phyloP scores from a whole-genome alignment of 2,797 vertebrate species.

The Vultur gryphus region DNA sequence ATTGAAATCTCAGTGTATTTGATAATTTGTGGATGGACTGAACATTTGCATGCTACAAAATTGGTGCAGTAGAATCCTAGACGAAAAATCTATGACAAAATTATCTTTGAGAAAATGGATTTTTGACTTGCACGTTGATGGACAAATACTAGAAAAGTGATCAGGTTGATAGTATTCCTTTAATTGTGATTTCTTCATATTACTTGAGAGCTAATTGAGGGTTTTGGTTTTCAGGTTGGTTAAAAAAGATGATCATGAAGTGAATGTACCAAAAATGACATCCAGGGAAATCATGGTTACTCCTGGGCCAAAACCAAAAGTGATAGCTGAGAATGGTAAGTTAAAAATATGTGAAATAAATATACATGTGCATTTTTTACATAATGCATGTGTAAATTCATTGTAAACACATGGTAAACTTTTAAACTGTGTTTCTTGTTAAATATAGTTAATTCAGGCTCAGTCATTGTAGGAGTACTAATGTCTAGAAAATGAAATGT shows the following conservation, averaged over 20 bases:
- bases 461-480: background rate
- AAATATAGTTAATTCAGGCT: background rate
- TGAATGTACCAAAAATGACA: background rate
- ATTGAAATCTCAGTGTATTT: background rate
- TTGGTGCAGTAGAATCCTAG: background rate
- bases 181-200: background rate
- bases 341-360: background rate
- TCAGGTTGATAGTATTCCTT: background rate
- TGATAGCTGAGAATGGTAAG: constrained; percentile 7
- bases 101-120: background rate
- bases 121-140: background rate
- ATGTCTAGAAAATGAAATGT: background rate
- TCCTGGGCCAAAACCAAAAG: background rate
- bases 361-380: background rate
- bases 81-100: background rate
- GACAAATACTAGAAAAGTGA: background rate
- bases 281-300: background rate
- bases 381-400: background rate
- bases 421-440: background rate
- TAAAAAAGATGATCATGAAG: background rate
- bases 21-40: background rate
- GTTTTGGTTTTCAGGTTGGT: background rate
- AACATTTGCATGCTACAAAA: background rate
- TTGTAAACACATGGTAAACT: background rate
- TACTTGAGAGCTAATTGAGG: background rate